These are phyloP conservation scores for Oreotrochilus melanogaster DNA, from an alignment of 2,113 vertebrate genomes.

Conservation along the genomic window DNA sequence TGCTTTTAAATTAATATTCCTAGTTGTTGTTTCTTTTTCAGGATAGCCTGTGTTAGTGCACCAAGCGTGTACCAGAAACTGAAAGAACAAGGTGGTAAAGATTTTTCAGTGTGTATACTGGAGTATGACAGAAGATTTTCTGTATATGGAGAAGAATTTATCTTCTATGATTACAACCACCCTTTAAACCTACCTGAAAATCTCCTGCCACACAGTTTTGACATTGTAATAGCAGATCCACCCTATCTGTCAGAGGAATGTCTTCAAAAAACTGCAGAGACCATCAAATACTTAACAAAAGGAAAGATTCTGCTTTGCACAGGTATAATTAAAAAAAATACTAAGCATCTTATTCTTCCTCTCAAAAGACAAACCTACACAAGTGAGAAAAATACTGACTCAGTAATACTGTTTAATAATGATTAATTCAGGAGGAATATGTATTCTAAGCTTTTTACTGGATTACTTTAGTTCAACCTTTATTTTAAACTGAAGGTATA, in stretches of 20 bases:
- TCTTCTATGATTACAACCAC: slow-evolving; percentile 93
- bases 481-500: neutral
- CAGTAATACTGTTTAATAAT: neutral
- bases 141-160: slow-evolving; percentile 89
- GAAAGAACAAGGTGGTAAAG: slow-evolving; percentile 76
- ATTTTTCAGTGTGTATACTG: slow-evolving; percentile 78
- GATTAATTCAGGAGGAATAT: neutral
- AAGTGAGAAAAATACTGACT: neutral
- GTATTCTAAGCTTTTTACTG: neutral
- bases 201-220: slow-evolving; percentile 84
- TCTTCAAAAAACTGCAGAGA: slow-evolving; percentile 88
- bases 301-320: slow-evolving; percentile 94
- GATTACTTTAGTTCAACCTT: neutral
- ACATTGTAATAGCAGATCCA: slow-evolving; percentile 92
- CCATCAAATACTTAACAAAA: slow-evolving; percentile 86
- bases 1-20: neutral
- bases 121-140: slow-evolving; percentile 93
- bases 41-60: slow-evolving; percentile 91
- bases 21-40: slow-evolving; percentile 56
- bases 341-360: neutral
- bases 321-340: slow-evolving; percentile 76
- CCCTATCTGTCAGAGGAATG: slow-evolving; percentile 95
- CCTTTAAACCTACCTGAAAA: slow-evolving; percentile 82
- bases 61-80: slow-evolving; percentile 95
- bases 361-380: neutral